Conservation (phyloP, 2,113 vertebrate species). For the Vidua chalybeata region DNA sequence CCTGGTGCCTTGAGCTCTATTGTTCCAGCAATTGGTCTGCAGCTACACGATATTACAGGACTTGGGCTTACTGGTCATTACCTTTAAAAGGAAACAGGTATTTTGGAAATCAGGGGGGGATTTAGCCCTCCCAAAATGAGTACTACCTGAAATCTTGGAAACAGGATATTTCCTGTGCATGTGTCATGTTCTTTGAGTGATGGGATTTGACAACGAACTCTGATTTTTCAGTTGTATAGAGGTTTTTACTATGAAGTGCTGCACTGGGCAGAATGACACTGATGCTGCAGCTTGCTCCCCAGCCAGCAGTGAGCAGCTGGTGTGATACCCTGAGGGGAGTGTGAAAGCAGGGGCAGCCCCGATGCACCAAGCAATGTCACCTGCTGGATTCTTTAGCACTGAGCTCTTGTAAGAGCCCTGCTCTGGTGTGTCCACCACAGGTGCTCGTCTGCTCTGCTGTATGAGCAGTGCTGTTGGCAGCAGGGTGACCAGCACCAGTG, state of each 20-base stretch:
- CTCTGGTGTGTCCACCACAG: neutral
- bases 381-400: neutral
- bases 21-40: neutral
- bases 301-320: slow-evolving; percentile 46
- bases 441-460: neutral
- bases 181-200: neutral
- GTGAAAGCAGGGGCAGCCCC: neutral
- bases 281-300: neutral
- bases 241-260: neutral
- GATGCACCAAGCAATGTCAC: accelerated
- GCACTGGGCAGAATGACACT: neutral
- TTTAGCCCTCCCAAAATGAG: neutral
- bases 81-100: neutral
- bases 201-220: neutral
- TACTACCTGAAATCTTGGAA: neutral
- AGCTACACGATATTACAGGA: neutral
- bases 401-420: neutral
- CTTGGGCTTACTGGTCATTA: neutral
- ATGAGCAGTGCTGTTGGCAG: neutral
- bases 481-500: neutral
- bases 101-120: neutral
- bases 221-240: neutral
- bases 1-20: neutral
- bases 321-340: neutral
- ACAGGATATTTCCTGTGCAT: neutral